Evolutionary conservation across 2,113 vertebrate species (phyloP), one percentile per base, ranked within the genome.

Genomic region (Columba janthina): DNA sequence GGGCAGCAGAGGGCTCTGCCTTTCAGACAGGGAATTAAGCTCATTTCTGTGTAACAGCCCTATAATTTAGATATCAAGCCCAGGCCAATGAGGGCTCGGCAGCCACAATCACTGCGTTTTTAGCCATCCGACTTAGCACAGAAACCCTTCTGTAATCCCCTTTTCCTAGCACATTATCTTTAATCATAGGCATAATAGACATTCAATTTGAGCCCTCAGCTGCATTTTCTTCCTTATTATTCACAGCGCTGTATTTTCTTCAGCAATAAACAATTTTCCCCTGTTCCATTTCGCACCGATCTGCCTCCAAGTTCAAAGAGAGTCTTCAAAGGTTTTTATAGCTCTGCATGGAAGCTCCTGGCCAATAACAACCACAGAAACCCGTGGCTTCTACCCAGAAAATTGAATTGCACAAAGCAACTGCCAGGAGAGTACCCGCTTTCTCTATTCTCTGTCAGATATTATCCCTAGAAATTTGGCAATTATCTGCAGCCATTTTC

Each of bases 121-220:
- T 62, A 92, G 53, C 79, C 72, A 53, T 44, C 81, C 85, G 89
- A 18, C 72, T 85, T 53, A 81, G 50, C 62, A 28, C 73, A 85
- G 72, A 77, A 62, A 32, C 46, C 38, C 32, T 50, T 66, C 73
- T 3, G 15, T 19, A 61, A 92, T 29, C 44, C 80, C 65, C 75
- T 57, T 36, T 40, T 62, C 60, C 56, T 65, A 70, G 72, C 54
- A 79, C 88, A 97, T 97, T 97, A 97, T 96, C 93, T 90, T 93
- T 97, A 97, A 97, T 97, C 97, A 97, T 24, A 56, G 79, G 66
- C 92, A 96, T 91, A 95, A 95, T 56, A 65, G 90, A 64, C 80
- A 42, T 38, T 89, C 87, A 60, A 46, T 83, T 91, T 65, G 75
- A 91, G 92, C 60, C 69, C 71, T 90, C 82, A 85, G 93, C 96